These are phyloP conservation scores for Drosophila setifemur DNA, from an alignment of 1,140 invertebrate species.

Conservation along the genomic window DNA sequence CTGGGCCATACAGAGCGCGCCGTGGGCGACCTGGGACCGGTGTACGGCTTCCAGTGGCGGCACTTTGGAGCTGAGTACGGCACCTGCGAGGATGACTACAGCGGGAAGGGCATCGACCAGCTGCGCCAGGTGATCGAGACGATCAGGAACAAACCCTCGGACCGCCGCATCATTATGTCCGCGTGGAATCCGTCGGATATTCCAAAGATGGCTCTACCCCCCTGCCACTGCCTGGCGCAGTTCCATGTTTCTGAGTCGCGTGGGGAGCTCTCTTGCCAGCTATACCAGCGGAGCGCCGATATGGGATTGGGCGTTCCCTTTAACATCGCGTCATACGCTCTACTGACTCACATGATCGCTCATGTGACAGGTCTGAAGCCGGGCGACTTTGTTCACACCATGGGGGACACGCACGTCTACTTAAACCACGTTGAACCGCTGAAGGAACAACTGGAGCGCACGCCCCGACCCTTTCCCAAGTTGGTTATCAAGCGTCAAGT, in stretches of 20 bases:
- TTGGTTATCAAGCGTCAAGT: constrained; percentile 89
- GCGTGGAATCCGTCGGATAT: constrained; percentile 98
- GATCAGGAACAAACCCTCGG: constrained; percentile 92
- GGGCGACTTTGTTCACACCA: constrained; percentile 97
- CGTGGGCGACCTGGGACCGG: constrained; percentile 98
- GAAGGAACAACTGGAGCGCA: constrained; percentile 91
- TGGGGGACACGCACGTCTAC: constrained; percentile 99
- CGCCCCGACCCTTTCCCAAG: constrained; percentile 92
- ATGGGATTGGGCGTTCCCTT: constrained; percentile 99
- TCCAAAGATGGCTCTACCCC: constrained; percentile 96
- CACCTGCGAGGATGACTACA: constrained; percentile 93
- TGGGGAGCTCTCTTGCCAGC: constrained; percentile 92
- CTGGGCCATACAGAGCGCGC: constrained; percentile 92
- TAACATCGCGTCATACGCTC: constrained; percentile 98
- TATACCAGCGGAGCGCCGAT: constrained; percentile 99
- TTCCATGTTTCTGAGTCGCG: constrained; percentile 93
- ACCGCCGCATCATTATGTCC: constrained; percentile 95
- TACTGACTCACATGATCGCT: constrained; percentile 98
- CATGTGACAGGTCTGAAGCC: constrained; percentile 95
- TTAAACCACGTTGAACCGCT: constrained; percentile 95
- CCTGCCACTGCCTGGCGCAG: constrained; percentile 97
- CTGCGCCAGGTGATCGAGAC: constrained; percentile 92
- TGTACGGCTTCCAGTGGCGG: constrained; percentile 99
- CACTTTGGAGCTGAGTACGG: constrained; percentile 98
- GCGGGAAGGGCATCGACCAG: constrained; percentile 95